Conservation (phyloP, 2,888 invertebrate genomes). For the Microchrysa polita region DNA sequence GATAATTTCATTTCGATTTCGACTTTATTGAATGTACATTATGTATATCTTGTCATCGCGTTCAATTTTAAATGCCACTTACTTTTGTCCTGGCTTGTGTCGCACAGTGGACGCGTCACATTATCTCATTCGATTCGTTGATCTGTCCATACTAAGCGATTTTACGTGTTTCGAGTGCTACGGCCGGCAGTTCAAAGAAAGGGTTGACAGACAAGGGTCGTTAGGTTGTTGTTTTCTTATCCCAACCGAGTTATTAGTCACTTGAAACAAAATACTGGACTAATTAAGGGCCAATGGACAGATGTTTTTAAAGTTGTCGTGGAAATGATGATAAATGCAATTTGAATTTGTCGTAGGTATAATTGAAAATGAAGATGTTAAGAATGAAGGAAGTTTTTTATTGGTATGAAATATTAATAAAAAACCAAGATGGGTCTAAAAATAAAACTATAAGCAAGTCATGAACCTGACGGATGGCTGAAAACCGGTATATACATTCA, state of each 20-base stretch:
- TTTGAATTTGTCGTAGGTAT: no score
- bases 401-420: no score
- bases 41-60: slow-evolving; percentile 20
- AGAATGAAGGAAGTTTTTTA: no score
- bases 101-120: no score
- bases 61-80: slow-evolving; percentile 25
- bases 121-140: slow-evolving; percentile 7
- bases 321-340: no score
- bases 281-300: slow-evolving; percentile 12
- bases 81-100: no score
- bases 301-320: background rate
- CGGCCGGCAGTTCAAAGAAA: background rate
- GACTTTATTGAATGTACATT: slow-evolving; percentile 26
- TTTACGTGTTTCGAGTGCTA: background rate
- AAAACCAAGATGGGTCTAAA: no score
- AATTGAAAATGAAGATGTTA: no score
- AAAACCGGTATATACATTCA: no score
- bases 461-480: no score
- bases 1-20: background rate
- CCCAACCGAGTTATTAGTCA: background rate
- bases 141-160: slow-evolving; percentile 28
- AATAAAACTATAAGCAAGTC: no score
- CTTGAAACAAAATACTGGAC: background rate
- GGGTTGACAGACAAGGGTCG: slow-evolving; percentile 32
- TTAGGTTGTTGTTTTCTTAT: background rate